Conservation (phyloP, 2,888 invertebrate genomes). For the Trissonchulus latispiculum region DNA sequence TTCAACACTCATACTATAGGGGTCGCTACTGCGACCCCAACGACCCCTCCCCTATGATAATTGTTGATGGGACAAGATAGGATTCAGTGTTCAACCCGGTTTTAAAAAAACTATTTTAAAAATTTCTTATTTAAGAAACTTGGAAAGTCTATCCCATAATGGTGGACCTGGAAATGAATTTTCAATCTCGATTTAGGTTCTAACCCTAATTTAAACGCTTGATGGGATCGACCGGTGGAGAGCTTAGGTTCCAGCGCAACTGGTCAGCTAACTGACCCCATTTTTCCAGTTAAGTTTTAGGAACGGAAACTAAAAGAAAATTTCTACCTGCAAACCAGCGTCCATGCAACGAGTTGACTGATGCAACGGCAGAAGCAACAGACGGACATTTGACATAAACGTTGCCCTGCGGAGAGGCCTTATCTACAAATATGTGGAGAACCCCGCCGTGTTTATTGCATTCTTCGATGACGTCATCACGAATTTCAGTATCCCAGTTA, state of each 20-base stretch:
- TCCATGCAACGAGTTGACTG: slow-evolving; percentile 90
- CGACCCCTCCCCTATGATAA: no score
- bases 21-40: no score
- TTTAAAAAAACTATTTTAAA: no score
- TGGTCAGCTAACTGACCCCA: not conserved
- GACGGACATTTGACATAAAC: slow-evolving; percentile 98
- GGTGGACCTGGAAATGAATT: no score
- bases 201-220: no score
- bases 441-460: slow-evolving; percentile 96
- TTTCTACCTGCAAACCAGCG: slow-evolving; percentile 78
- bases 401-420: slow-evolving; percentile 59
- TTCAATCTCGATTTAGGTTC: no score
- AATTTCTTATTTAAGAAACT: slow-evolving; percentile 32
- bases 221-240: no score
- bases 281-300: not conserved
- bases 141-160: not conserved
- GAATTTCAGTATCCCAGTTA: slow-evolving; percentile 81
- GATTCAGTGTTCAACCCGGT: no score
- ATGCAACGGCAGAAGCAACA: slow-evolving; percentile 86
- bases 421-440: slow-evolving; percentile 48
- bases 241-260: no score
- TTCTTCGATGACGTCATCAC: slow-evolving; percentile 95
- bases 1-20: no score
- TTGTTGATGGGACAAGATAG: no score
- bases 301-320: not conserved